A percentile compares a stretch with the other conserved stretches of the same genome.
Conservation (phyloP, 2,113 vertebrate genomes). For the Halichoerus grypus region DNA sequence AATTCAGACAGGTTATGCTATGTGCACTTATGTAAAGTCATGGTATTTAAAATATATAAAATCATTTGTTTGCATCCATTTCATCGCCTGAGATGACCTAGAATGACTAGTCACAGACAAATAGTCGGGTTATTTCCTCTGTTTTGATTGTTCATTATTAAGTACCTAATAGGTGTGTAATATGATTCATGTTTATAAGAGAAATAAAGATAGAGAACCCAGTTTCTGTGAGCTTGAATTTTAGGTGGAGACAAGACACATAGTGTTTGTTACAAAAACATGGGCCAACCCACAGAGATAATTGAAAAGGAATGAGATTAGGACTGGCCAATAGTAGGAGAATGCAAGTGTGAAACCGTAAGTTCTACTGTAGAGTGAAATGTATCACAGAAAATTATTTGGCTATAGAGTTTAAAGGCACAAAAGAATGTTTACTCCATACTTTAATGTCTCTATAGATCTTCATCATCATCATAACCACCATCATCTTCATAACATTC, state of each 20-base stretch:
- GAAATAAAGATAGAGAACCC: not conserved
- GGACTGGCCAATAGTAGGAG: fast-evolving
- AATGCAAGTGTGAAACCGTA: not conserved
- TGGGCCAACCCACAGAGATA: not conserved
- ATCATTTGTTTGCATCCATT: constrained; percentile 10
- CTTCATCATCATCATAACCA: not conserved
- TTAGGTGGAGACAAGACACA: not conserved
- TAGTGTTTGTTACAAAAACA: not conserved
- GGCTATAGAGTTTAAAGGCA: not conserved
- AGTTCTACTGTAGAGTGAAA: not conserved
- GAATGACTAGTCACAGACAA: not conserved
- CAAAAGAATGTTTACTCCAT: not conserved
- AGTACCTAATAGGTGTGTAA: not conserved
- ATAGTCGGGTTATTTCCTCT: not conserved
- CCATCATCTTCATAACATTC: not conserved
- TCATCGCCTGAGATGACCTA: not conserved
- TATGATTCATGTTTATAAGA: not conserved
- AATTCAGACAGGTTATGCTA: constrained; percentile 5
- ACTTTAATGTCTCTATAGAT: not conserved
- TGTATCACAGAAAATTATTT: not conserved
- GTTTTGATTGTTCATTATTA: not conserved
- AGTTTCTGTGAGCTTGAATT: not conserved
- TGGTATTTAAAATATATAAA: not conserved
- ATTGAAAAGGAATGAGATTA: not conserved
- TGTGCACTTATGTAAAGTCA: not conserved